Percentiles rank a stretch among this genome's conserved stretches.
phyloP scores from a whole-genome alignment of 2,888 invertebrate genomes.

The Watsonalla binaria region DNA sequence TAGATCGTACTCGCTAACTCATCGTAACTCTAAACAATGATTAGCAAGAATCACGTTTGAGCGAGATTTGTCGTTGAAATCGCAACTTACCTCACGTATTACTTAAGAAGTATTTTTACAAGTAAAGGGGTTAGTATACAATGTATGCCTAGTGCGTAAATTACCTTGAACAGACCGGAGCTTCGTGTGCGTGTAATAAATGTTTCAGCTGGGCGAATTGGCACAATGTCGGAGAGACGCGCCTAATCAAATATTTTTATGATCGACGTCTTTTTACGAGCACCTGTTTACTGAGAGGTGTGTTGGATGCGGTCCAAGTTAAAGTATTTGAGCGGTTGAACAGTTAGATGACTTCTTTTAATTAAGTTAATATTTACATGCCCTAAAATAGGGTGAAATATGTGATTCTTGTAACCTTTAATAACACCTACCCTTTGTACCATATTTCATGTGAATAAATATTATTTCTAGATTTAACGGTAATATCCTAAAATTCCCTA shows the following conservation, averaged over 20 bases:
- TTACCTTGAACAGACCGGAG: constrained; percentile 34
- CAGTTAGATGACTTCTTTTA: constrained; percentile 2
- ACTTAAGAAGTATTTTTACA: background rate
- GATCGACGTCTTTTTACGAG: constrained; percentile 74
- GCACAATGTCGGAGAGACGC: constrained; percentile 49
- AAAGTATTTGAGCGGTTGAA: constrained; percentile 3
- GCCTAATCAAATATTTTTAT: constrained; percentile 78
- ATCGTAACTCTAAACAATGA: too few species aligned
- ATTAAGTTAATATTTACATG: too few species aligned
- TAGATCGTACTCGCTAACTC: too few species aligned
- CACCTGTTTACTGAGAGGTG: constrained; percentile 47
- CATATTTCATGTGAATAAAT: too few species aligned
- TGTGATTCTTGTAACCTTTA: too few species aligned
- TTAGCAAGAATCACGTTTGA: too few species aligned
- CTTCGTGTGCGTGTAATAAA: constrained; percentile 51
- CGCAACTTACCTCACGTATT: too few species aligned
- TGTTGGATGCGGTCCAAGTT: constrained; percentile 23
- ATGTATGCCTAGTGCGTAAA: constrained; percentile 25
- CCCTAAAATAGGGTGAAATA: too few species aligned
- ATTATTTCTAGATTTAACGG: too few species aligned
- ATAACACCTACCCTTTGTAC: too few species aligned
- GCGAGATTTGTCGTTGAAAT: too few species aligned
- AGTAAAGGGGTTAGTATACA: background rate
- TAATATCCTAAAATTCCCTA: too few species aligned
- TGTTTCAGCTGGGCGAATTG: constrained; percentile 65